Percentiles rank a stretch among this genome's conserved stretches.
phyloP scores from a whole-genome alignment of 2,113 vertebrate genomes.

The Piprites chloris region DNA sequence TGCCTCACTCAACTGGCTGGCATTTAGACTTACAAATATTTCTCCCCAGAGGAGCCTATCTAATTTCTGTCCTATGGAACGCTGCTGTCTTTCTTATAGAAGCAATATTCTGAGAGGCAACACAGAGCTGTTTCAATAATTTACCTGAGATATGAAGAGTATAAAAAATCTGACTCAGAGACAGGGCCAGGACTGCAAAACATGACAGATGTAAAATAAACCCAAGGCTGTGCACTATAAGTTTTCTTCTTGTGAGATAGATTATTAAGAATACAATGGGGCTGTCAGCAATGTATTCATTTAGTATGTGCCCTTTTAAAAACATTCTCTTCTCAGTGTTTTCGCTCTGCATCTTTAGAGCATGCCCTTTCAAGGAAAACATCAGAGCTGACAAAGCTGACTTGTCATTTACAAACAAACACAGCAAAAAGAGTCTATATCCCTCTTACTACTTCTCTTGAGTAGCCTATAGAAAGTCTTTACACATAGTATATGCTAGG shows the following conservation, averaged over 20 bases:
- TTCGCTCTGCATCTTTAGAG: neutral
- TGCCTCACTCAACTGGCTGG: neutral
- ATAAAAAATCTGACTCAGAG: neutral
- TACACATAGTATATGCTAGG: neutral
- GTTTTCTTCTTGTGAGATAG: slow-evolving; percentile 31
- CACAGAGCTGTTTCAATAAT: slow-evolving; percentile 48
- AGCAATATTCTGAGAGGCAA: neutral
- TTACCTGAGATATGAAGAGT: slow-evolving; percentile 16
- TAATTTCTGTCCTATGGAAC: slow-evolving; percentile 43
- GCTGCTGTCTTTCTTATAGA: slow-evolving; percentile 2
- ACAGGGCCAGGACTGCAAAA: neutral
- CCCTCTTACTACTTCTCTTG: neutral
- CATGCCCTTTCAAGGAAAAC: neutral
- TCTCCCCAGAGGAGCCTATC: neutral
- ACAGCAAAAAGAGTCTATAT: neutral
- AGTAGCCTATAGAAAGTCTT: neutral
- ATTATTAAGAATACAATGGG: slow-evolving; percentile 49
- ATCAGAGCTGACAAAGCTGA: neutral
- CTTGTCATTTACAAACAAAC: neutral
- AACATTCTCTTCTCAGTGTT: neutral
- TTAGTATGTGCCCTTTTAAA: neutral
- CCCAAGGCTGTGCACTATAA: neutral
- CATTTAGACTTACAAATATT: slow-evolving; percentile 43
- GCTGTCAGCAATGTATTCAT: slow-evolving; percentile 14
- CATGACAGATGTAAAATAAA: neutral